Evolutionary conservation across 2,888 invertebrate species (phyloP), one percentile per base, ranked within the genome.

Genomic region (Cheilosia soror): DNA sequence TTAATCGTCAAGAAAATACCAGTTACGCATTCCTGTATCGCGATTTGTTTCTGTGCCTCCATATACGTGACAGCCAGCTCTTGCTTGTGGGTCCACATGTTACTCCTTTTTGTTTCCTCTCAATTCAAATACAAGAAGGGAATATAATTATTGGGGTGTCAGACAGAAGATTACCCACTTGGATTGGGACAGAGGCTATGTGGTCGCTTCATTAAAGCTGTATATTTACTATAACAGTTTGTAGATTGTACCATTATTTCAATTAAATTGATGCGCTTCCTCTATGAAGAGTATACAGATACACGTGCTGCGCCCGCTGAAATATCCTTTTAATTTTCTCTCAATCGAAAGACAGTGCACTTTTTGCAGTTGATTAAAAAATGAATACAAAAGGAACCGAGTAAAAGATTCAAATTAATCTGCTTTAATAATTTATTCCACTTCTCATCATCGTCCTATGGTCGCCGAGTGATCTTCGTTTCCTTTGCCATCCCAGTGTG

Each of bases 131-230:
- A 76, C 58, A n/a, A 62, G 57, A 58, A 47, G 29, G 20, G 66
- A 71, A 80, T 68, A 77, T 85, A 85, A 85, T 85, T 85, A 85
- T 57, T 77, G 72, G 71, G 81, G 85, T 85, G 81, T 81, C 85
- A 81, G 77, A 81, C 55, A 55, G 55, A 77, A 85, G 85, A 81
- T 81, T 77, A 81, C 81, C 81, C 63, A 68, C 60, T 76, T 65
- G 84, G 63, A 73, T 58, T 62, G 63, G 29, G 51, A 33, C 31
- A 66, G 60, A 55, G 47, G 51, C 42, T 47, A 49, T 62, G 49
- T 68, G 78, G 72, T 63, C 73, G 66, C 60, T 78, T 68, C 73
- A 82, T 72, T 83, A 83, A 63, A 78, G 68, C 58, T 79, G 62
- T 72, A 47, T 68, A 63, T 80, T 66, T 80, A 49, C 71, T 62